Base-by-base conservation (phyloP, 2,797 vertebrate genomes). In the Chelidonichthys spinosus region DNA sequence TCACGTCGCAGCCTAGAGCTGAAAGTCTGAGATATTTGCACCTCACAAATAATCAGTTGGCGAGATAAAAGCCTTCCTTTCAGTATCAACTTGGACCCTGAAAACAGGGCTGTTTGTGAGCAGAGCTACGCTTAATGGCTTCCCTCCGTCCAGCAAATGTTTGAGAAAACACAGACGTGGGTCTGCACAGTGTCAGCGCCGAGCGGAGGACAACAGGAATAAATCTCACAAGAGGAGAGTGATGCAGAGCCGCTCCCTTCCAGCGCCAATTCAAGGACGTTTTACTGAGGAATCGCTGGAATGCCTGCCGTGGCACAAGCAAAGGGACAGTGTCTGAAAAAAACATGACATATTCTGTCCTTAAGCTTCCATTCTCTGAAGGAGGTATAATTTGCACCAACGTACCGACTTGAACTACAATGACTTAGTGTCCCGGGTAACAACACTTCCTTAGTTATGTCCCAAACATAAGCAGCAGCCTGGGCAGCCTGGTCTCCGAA, bases 91-190 rank as follows among this genome's bases (percentile, higher is more conserved):
- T 62, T 9, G 58, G 78, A 78, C 63, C 70, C 70, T 82, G 75
- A 77, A 68, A 77, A 56, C 74, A 74, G 43, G 43, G 44, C 66
- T 76, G 79, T 80, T 78, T 81, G 76, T 50, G 61, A 78, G 76
- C 69, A 72, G 70, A 50, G 68, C 65, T 59, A 35, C 65, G 80
- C 86, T 87, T 86, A 86, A 87, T 74, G 79, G 81, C 81, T 73
- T 59, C 71, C 36, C 72, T 84, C 74, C 75, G 68, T 75, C 60
- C 55, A 67, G 86, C 61, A 40, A 78, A 82, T 63, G 80, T 81
- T 76, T 91, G 93, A 94, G 76, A 75, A 83, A 91, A 86, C 75
- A 63, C 91, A 94, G 93, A 87, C 50, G 46, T 14, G 66, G 56
- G 71, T 84, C 92, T 93, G 92, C 80, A 54, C 78, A 87, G 76